Percentiles rank a stretch among this genome's conserved stretches.
Conservation (phyloP, 2,888 invertebrate species). For the Latrodectus hesperus region DNA sequence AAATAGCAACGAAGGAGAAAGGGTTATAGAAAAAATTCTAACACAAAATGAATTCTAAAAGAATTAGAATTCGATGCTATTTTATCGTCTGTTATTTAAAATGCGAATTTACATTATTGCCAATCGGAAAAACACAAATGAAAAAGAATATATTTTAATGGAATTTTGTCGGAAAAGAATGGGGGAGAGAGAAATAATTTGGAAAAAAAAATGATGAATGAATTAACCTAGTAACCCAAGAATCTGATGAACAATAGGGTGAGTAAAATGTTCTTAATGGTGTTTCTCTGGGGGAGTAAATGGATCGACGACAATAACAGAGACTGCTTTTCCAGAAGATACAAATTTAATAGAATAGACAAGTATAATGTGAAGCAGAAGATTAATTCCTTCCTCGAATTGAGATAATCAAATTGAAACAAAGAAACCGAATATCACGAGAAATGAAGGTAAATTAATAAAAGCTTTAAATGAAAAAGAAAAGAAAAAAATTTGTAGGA, state of each 20-base stretch:
- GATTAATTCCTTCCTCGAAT: too few relatives aligned
- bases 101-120: neutral
- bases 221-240: constrained; percentile 39
- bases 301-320: neutral
- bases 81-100: neutral
- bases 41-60: neutral
- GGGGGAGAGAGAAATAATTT: neutral
- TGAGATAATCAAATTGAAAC: too few relatives aligned
- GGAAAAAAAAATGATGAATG: neutral
- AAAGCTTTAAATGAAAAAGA: too few relatives aligned
- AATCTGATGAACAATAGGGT: constrained; percentile 22
- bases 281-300: neutral
- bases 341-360: neutral
- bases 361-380: neutral
- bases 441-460: too few relatives aligned
- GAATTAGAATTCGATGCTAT: neutral
- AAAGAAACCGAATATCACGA: too few relatives aligned
- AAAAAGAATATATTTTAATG: neutral
- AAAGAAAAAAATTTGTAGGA: too few relatives aligned
- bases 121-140: neutral
- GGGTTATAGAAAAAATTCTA: neutral
- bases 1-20: too few relatives aligned
- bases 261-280: neutral
- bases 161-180: neutral
- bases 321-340: neutral